phyloP scores from a whole-genome alignment of 2,797 vertebrate genomes.

The Catharus ustulatus region DNA sequence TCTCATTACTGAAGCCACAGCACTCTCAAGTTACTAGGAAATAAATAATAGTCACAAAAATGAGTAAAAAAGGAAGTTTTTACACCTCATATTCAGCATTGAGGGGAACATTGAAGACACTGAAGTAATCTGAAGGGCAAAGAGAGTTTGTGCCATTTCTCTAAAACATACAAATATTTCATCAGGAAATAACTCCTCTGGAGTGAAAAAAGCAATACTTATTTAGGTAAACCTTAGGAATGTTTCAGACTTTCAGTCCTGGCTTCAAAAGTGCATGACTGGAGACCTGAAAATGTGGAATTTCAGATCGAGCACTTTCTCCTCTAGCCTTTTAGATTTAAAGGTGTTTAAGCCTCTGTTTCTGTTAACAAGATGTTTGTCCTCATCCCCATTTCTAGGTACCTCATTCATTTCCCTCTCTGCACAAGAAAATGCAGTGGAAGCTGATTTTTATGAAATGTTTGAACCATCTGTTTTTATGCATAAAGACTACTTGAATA shows the following conservation, averaged over 20 bases:
- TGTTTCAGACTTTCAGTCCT: neutral
- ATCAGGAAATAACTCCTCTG: neutral
- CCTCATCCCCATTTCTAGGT: neutral
- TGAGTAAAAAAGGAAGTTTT: neutral
- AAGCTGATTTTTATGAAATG: neutral
- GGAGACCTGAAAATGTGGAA: neutral
- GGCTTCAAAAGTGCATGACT: neutral
- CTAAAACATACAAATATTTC: neutral
- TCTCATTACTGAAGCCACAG: neutral
- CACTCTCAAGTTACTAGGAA: neutral
- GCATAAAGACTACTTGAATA: neutral
- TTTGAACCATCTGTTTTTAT: neutral
- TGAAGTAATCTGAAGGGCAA: neutral
- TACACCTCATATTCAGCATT: neutral
- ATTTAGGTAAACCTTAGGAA: neutral
- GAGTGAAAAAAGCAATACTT: neutral
- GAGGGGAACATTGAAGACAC: neutral
- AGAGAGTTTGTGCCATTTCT: neutral
- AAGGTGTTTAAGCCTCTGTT: neutral
- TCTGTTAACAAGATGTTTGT: neutral
- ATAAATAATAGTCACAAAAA: neutral
- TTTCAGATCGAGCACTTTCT: neutral
- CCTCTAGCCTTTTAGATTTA: neutral
- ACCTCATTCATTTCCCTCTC: neutral
- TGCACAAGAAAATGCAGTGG: neutral